Base-by-base conservation (phyloP, 2,888 invertebrate species). In the Lasioglossum marginatum region DNA sequence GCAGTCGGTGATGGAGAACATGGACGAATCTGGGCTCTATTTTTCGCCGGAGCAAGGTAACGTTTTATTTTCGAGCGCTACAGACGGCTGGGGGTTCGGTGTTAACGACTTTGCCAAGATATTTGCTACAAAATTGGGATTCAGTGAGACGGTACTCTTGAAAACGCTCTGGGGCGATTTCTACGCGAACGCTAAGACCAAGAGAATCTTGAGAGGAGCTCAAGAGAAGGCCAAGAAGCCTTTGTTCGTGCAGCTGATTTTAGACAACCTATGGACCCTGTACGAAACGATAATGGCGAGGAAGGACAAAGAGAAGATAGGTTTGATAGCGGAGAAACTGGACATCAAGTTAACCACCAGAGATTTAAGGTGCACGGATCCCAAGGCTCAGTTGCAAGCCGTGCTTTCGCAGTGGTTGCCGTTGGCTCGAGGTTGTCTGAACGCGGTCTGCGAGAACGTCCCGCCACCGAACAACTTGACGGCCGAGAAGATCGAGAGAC, bases 81-180 rank as follows among this genome's bases (percentile, higher is more conserved):
- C 98, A 16, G 99, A 99, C 95, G 99, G 99, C 12, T 99, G 99
- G 99, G 98, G 97, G 14, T 97, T 98, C 92, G 97, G 97, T 19
- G 96, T 98, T 1, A 96, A 96, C 48, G 97, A 98, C 92, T 99
- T 99, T 96, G 98, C 98, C 0, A 96, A 96, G 91, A 96, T 98
- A 63, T 98, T 97, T 93, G 96, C 97, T 0, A 95, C 96, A 23
- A 98, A 98, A 95, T 95, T 98, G 82, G 97, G 97, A 72, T 96
- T 98, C 40, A 97, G 97, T 91, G 96, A 97, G 85, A 96, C 97
- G 34, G 96, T 97, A 31, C 95, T 99, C 31, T 96, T 96, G 81
- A 97, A 97, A 95, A 98, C 98, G 0, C 95, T 99, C 0, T 99
- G 99, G 99, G 99, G 99, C 76, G 99, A 99, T 95, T 99, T 96